Evolutionary conservation across 92 coral and sea anemone species (phyloP).

Genomic region (Epizoanthus ramosus): DNA sequence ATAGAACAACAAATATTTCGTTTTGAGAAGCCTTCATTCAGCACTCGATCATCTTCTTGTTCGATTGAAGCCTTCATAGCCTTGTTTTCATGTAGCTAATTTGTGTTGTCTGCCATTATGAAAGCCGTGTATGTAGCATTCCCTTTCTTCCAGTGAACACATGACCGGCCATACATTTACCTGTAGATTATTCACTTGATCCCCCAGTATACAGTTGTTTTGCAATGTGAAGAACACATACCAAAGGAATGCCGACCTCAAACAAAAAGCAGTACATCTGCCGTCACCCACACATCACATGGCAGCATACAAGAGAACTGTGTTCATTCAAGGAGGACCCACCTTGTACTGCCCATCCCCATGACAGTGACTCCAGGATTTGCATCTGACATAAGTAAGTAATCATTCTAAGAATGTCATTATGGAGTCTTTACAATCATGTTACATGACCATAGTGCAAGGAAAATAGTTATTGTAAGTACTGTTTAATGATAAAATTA

Average conservation of each 20-base stretch:
- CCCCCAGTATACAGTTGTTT: conserved; percentile 77
- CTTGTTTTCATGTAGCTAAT: too few species aligned
- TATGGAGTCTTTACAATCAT: not conserved
- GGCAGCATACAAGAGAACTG: conserved; percentile 88
- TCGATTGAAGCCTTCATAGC: too few species aligned
- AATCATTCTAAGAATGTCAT: not conserved
- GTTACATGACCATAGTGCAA: not conserved
- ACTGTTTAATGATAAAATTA: not conserved
- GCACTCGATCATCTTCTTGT: too few species aligned
- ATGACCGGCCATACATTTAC: not conserved
- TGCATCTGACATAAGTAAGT: conserved; percentile 87
- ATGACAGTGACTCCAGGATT: conserved; percentile 90
- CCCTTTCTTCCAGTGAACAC: too few species aligned
- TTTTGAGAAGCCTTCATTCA: too few species aligned
- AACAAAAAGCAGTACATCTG: conserved; percentile 54
- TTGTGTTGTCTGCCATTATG: too few species aligned
- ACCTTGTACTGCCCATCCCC: conserved; percentile 89
- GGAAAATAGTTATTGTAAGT: not conserved
- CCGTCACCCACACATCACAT: conserved; percentile 73
- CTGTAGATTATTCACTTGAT: not conserved
- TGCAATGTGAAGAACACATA: conserved; percentile 93
- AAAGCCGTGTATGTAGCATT: too few species aligned
- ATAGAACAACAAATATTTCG: too few species aligned
- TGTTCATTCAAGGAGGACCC: conserved; percentile 89
- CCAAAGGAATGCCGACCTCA: conserved; percentile 78